Evolutionary conservation across 1,140 invertebrate genomes (phyloP).

Genomic region (Drosophila sturtevanti): DNA sequence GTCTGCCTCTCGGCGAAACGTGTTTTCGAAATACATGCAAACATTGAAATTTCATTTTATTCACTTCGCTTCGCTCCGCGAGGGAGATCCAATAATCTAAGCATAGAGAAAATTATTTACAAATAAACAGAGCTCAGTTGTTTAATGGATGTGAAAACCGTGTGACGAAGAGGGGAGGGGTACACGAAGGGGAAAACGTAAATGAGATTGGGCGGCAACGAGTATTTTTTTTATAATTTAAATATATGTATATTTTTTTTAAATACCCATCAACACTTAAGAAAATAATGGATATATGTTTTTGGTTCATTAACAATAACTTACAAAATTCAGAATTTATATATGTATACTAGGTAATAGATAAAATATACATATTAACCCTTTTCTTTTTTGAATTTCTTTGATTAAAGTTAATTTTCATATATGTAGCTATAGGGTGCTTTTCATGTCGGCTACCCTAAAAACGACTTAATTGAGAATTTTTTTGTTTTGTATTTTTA

Average conservation of each 20-base stretch:
- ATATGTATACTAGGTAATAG: no score
- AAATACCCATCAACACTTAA: not conserved
- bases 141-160: not conserved
- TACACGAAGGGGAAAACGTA: not conserved
- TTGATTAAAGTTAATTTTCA: no score
- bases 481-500: constrained; percentile 15
- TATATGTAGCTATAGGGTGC: no score
- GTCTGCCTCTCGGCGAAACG: not conserved
- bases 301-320: no score
- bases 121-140: constrained; percentile 44
- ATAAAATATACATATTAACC: no score
- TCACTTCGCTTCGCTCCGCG: not conserved
- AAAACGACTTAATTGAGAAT: not conserved
- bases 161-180: no score
- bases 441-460: not conserved
- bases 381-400: no score
- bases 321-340: no score
- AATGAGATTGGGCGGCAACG: not conserved
- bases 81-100: constrained; percentile 14
- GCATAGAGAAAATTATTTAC: constrained; percentile 53
- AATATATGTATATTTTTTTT: no score
- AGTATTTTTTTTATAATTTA: not conserved
- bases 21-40: constrained; percentile 4
- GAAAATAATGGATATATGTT: no score
- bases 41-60: not conserved